phyloP scores from a whole-genome alignment of 2,888 invertebrate genomes.

The Aleiodes testaceus region DNA sequence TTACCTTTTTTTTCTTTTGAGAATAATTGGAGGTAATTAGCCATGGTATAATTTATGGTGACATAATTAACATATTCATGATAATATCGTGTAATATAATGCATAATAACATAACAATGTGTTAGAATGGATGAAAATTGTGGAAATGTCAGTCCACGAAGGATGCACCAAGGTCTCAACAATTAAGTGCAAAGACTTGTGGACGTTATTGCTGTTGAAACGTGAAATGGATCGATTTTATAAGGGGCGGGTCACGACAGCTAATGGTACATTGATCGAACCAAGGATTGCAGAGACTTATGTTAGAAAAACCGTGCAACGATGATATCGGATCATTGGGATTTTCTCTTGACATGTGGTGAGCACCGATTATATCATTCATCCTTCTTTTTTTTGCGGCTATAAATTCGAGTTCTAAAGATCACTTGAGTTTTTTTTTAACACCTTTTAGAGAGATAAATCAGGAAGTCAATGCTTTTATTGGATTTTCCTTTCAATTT shows the following conservation, averaged over 20 bases:
- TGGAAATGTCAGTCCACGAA: not conserved
- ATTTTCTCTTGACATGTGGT: slow-evolving; percentile 23
- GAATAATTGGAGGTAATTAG: no score
- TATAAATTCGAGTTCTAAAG: not conserved
- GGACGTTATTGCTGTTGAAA: not conserved
- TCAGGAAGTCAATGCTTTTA: no score
- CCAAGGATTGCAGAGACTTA: slow-evolving; percentile 27
- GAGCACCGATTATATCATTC: not conserved
- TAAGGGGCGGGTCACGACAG: slow-evolving; percentile 30
- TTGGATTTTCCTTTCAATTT: no score
- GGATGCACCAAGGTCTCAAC: not conserved
- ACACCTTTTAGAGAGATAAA: no score
- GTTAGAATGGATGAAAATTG: not conserved
- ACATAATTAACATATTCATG: no score
- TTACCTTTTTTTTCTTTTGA: no score
- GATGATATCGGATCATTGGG: slow-evolving; percentile 20
- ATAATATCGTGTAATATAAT: no score
- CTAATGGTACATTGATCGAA: slow-evolving; percentile 41
- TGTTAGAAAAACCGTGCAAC: slow-evolving; percentile 1
- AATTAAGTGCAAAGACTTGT: not conserved
- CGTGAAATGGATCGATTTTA: slow-evolving; percentile 33
- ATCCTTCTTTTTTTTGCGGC: not conserved
- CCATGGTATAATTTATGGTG: no score
- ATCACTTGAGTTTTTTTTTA: not conserved
- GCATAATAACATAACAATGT: no score